Evolutionary conservation across 1,140 invertebrate species (phyloP).

Genomic region (Ctenoplectra terminalis): DNA sequence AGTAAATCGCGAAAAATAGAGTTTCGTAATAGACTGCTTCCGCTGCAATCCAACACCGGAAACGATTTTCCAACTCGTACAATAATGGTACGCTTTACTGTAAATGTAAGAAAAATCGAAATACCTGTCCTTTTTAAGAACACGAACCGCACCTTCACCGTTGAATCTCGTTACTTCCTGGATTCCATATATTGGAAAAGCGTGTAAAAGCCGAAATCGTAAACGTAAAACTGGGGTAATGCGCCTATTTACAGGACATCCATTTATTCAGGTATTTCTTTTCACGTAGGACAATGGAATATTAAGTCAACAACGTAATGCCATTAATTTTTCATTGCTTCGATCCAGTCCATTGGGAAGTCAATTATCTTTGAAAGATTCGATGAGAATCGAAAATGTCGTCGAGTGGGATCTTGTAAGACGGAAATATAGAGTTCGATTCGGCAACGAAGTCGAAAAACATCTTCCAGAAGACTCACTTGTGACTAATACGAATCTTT

Average conservation of each 20-base stretch:
- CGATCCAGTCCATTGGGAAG: conserved; percentile 90
- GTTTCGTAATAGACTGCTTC: neutral
- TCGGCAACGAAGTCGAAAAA: conserved; percentile 87
- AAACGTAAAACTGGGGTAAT: conserved; percentile 70
- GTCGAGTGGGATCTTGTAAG: conserved; percentile 94
- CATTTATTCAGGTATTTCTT: conserved; percentile 58
- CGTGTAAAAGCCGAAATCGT: conserved; percentile 58
- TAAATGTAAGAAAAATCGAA: neutral
- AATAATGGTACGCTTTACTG: neutral
- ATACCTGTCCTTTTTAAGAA: conserved; percentile 82
- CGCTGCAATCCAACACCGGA: neutral
- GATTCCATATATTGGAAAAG: conserved; percentile 90
- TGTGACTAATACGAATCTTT: conserved; percentile 24
- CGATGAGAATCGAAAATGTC: conserved; percentile 91
- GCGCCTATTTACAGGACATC: conserved; percentile 64
- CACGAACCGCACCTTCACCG: conserved; percentile 97
- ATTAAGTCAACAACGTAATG: conserved; percentile 62
- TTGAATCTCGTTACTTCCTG: conserved; percentile 97
- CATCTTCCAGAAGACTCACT: conserved; percentile 79
- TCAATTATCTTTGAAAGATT: conserved; percentile 89
- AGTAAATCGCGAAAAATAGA: conserved; percentile 35
- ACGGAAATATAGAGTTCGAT: conserved; percentile 91
- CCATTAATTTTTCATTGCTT: conserved; percentile 74
- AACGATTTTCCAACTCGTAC: neutral
- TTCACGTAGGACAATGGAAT: conserved; percentile 67